Evolutionary conservation across 2,797 vertebrate genomes (phyloP).

Genomic region (Mareca penelope): DNA sequence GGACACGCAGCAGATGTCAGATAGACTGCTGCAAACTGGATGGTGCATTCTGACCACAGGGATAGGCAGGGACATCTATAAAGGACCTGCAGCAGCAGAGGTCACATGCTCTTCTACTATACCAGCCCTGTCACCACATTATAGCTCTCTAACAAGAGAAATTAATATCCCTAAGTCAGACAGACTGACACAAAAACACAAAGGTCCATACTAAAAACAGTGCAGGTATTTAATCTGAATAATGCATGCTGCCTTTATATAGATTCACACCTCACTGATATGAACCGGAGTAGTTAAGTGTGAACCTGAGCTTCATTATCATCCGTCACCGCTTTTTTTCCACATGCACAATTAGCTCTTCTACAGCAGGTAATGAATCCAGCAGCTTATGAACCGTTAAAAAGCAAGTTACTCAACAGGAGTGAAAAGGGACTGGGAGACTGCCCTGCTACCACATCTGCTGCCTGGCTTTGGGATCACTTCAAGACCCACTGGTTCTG

Average conservation of each 20-base stretch:
- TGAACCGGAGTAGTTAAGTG: slow-evolving; percentile 4
- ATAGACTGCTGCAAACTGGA: not conserved
- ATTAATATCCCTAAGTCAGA: not conserved
- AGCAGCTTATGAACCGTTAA: slow-evolving; percentile 27
- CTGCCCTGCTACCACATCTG: fast-evolving
- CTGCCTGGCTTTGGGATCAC: not conserved
- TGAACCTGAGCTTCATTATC: slow-evolving; percentile 35
- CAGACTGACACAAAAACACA: slow-evolving; percentile 42
- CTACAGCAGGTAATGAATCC: slow-evolving; percentile 41
- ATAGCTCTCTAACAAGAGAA: not conserved
- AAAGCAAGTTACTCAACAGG: not conserved
- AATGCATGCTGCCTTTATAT: not conserved
- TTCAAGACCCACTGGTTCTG: not conserved
- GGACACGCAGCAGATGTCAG: not conserved
- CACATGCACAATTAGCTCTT: slow-evolving; percentile 12
- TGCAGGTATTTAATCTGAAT: slow-evolving; percentile 31
- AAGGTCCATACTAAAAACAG: not conserved
- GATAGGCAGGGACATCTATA: not conserved
- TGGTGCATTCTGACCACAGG: not conserved
- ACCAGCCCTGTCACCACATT: not conserved
- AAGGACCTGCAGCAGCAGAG: not conserved
- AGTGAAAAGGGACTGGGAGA: not conserved
- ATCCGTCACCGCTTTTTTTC: slow-evolving; percentile 28
- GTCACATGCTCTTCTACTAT: not conserved
- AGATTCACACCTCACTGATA: not conserved